Conservation (phyloP, 2,113 vertebrate species). For the Epinephelus moara region DNA sequence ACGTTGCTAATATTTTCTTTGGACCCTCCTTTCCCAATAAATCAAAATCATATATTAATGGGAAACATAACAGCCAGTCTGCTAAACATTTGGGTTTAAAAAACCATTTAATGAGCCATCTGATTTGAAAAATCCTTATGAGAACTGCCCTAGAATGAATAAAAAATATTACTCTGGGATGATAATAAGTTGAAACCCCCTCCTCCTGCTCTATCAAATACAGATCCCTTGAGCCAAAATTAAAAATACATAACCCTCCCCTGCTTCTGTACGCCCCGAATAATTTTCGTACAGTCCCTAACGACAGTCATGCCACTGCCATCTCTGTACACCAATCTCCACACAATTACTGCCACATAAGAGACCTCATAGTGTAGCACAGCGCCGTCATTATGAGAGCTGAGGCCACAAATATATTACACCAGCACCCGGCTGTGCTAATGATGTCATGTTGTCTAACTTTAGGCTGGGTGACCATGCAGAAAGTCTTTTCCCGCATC, state of each 20-base stretch:
- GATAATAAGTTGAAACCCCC: neutral
- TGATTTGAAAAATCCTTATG: neutral
- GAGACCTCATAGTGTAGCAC: constrained; percentile 36
- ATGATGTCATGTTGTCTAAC: constrained; percentile 57
- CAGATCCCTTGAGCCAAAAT: neutral
- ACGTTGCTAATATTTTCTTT: neutral
- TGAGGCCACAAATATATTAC: constrained; percentile 35
- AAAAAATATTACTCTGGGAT: neutral
- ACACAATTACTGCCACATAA: constrained; percentile 39
- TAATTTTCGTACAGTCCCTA: constrained; percentile 33
- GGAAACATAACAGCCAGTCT: neutral
- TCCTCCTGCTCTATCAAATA: neutral
- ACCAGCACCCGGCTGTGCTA: constrained; percentile 39
- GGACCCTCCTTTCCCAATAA: neutral
- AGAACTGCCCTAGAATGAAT: neutral
- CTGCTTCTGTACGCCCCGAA: neutral
- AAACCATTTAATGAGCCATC: neutral
- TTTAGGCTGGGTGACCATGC: constrained; percentile 66
- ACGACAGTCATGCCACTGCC: constrained; percentile 29
- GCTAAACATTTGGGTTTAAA: neutral
- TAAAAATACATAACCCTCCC: neutral
- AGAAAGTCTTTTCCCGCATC: constrained; percentile 43
- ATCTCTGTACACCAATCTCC: constrained; percentile 12
- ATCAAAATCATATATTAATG: neutral
- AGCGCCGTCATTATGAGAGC: neutral